phyloP scores from a whole-genome alignment of 2,113 vertebrate species.

The Tamias sibiricus region DNA sequence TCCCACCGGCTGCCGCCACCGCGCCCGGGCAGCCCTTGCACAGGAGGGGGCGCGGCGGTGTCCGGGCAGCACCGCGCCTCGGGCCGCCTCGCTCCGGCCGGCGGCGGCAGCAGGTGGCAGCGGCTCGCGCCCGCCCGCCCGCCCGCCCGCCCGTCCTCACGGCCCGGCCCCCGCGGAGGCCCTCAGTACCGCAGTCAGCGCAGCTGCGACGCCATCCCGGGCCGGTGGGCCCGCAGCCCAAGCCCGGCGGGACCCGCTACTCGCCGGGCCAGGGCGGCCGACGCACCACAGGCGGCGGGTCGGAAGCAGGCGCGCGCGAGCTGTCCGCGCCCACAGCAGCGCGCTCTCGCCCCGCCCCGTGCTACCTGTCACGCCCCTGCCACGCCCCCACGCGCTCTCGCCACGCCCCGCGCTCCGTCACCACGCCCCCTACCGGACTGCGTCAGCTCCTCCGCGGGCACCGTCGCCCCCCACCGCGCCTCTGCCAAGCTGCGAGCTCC shows the following conservation, averaged over 20 bases:
- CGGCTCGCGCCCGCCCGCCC: not conserved
- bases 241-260: constrained; percentile 36
- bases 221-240: constrained; percentile 11
- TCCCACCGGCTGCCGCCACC: not conserved
- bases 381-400: not conserved
- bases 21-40: not conserved
- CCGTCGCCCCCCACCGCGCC: not conserved
- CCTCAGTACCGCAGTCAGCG: constrained; percentile 68
- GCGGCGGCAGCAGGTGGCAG: constrained; percentile 69
- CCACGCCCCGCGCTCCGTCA: not conserved
- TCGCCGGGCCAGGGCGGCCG: not conserved
- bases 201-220: constrained; percentile 64
- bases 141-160: not conserved
- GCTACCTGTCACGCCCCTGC: not conserved
- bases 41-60: not conserved
- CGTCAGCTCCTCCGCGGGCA: not conserved
- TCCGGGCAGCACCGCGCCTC: not conserved
- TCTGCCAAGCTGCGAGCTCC: not conserved
- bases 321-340: not conserved
- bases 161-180: not conserved
- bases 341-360: not conserved
- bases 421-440: not conserved
- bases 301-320: constrained; percentile 16
- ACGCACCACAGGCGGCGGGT: not conserved
- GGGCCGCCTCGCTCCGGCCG: not conserved